A percentile compares a stretch with the other conserved stretches of the same genome.
phyloP scores from a whole-genome alignment of 2,888 invertebrate genomes.

The Amphiduros pacificus region DNA sequence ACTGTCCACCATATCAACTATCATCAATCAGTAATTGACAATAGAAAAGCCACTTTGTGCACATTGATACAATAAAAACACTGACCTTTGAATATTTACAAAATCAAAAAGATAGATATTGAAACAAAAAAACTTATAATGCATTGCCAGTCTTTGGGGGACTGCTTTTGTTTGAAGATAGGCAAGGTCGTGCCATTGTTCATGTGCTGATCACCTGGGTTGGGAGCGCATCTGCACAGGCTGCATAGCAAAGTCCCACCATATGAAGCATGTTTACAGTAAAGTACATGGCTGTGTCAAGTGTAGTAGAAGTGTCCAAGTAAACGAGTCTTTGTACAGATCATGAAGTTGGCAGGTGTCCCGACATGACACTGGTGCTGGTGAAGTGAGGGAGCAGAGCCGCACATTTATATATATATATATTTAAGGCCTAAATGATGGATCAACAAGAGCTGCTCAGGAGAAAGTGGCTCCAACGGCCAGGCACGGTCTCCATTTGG shows the following conservation, averaged over 20 bases:
- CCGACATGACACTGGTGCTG: constrained; percentile 19
- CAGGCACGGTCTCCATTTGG: constrained; percentile 3
- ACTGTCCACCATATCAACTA: too few relatives aligned
- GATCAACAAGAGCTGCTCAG: constrained; percentile 8
- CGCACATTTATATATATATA: not conserved
- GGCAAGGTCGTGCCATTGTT: too few relatives aligned
- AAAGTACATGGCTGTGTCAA: not conserved
- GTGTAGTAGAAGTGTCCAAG: too few relatives aligned
- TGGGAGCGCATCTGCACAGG: constrained; percentile 3
- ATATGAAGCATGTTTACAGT: not conserved
- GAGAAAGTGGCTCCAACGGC: not conserved
- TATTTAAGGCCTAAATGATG: not conserved
- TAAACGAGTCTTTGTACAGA: not conserved
- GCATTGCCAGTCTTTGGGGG: too few relatives aligned
- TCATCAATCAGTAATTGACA: too few relatives aligned
- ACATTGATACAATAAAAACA: too few relatives aligned
- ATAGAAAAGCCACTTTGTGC: too few relatives aligned
- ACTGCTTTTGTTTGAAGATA: too few relatives aligned
- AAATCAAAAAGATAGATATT: too few relatives aligned
- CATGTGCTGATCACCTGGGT: too few relatives aligned
- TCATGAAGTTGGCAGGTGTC: constrained; percentile 17
- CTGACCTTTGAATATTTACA: too few relatives aligned
- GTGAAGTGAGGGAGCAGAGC: constrained; percentile 17
- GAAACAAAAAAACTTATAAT: too few relatives aligned
- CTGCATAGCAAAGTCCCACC: not conserved